Conservation (phyloP, 2,797 vertebrate genomes). For the Leuciscus waleckii region DNA sequence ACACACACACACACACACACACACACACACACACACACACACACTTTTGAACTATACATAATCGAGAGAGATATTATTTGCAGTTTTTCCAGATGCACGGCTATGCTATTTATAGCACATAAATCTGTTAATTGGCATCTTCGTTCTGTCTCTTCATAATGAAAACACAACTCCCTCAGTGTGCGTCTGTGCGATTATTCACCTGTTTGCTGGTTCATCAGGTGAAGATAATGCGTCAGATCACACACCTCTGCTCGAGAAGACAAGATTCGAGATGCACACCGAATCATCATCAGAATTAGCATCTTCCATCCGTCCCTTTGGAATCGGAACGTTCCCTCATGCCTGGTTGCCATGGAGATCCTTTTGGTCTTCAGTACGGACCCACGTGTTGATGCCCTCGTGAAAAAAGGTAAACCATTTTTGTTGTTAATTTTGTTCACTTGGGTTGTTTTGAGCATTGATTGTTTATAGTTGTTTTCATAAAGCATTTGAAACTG, state of each 20-base stretch:
- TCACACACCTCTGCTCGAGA: neutral
- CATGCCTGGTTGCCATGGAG: conserved; percentile 17
- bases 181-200: neutral
- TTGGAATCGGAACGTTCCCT: neutral
- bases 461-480: neutral
- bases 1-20: too few species aligned
- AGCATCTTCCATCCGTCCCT: neutral
- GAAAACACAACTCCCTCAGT: neutral
- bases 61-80: too few species aligned
- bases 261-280: neutral
- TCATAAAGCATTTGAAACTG: too few species aligned
- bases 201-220: neutral
- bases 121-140: neutral
- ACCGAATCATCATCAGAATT: neutral
- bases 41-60: neutral
- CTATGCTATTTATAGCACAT: neutral
- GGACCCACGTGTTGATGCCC: neutral
- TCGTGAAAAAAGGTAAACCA: neutral
- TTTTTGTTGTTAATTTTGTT: neutral
- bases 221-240: neutral
- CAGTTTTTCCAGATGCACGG: neutral
- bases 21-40: neutral
- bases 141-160: neutral
- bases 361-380: conserved; percentile 1
- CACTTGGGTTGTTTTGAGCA: neutral